Evolutionary conservation across 2,113 vertebrate genomes (phyloP), one percentile per base, ranked within the genome.

Genomic region (Perca schrenkii): DNA sequence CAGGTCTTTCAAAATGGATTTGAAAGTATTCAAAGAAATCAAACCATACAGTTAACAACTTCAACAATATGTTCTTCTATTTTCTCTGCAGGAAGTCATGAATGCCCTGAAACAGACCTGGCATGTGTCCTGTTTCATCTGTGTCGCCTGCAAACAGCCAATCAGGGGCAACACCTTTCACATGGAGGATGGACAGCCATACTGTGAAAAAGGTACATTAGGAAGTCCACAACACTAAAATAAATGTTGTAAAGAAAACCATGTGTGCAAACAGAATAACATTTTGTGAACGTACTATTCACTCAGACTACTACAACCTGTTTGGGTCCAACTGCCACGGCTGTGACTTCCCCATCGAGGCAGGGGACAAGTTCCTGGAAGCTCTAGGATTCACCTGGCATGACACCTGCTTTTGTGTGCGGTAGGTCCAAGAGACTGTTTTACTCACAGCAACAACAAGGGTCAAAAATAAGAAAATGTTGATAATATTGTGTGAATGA

Each of bases 51-150:
- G 65, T 31, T 50, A 19, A 67, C 65, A 19, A 49, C 22, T 17
- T 47, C 14, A 60, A 22, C 53, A 53, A 16, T 66, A 46, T 62
- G 67, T 68, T 77, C 11, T 66, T 49, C 6, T 47, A 3, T 68
- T 50, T 66, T 31, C 17, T 77, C 60, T 65, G 87, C 93, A 99
- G 98, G 98, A 99, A 94, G 96, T 99, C 83, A 99, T 99, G 95
- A 99, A 98, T 90, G 98, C 98, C 85, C 93, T 99, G 94, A 99
- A 99, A 92, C 97, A 99, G 92, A 98, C 98, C 80, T 99, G 98
- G 97, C 98, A 99, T 0, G 96, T 98, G 81, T 95, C 96, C 93
- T 99, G 98, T 89, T 99, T 99, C 16, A 93, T 98, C 79, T 99
- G 98, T 70, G 94, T 94, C 46, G 95, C 97, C 89, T 99, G 98